These are phyloP conservation scores for Pangasius larnaudii DNA, from an alignment of 2,797 vertebrate genomes.

Conservation along the genomic window DNA sequence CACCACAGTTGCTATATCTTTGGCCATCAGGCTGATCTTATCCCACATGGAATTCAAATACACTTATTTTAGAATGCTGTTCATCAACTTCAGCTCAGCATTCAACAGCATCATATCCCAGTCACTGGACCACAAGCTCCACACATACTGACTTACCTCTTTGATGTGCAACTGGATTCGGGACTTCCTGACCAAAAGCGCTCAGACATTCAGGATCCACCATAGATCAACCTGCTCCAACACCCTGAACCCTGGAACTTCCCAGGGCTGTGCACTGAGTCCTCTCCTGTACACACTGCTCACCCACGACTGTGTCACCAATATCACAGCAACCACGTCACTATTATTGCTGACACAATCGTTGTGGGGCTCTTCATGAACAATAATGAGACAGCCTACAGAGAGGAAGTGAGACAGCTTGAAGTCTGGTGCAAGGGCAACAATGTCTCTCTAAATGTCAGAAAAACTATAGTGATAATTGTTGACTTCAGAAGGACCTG, in stretches of 20 bases:
- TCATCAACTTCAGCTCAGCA: too few relatives aligned
- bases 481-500: not conserved
- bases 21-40: too few relatives aligned
- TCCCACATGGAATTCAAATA: too few relatives aligned
- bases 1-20: too few relatives aligned
- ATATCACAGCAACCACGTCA: not conserved
- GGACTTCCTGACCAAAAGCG: not conserved
- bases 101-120: too few relatives aligned
- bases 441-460: not conserved
- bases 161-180: not conserved
- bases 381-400: not conserved
- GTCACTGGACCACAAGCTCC: too few relatives aligned
- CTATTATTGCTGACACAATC: not conserved
- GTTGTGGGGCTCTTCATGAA: not conserved
- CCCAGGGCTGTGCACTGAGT: not conserved
- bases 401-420: constrained; percentile 14
- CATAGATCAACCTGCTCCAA: not conserved
- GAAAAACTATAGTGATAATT: not conserved
- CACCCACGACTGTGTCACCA: not conserved
- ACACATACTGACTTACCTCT: not conserved
- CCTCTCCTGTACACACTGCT: not conserved
- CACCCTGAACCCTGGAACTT: not conserved
- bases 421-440: not conserved
- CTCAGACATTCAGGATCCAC: not conserved
- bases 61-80: too few relatives aligned